Conservation (phyloP, 2,888 invertebrate genomes). For the Drosophila helvetica region DNA sequence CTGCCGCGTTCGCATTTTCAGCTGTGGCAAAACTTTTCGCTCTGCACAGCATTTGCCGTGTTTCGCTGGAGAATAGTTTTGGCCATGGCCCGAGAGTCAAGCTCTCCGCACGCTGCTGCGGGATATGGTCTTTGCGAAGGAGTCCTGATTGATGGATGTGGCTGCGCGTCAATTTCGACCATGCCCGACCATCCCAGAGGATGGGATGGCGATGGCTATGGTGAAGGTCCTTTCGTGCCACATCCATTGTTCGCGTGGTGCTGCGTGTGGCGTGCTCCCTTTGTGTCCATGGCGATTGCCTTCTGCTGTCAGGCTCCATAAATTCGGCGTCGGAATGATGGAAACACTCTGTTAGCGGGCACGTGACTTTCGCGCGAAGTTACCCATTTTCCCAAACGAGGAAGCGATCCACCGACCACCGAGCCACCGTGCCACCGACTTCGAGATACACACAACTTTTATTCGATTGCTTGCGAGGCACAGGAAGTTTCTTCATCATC, state of each 20-base stretch:
- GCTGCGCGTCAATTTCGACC: slow-evolving; percentile 32
- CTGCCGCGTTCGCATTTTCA: slow-evolving; percentile 36
- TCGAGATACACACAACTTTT: neutral
- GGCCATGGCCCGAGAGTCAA: slow-evolving; percentile 17
- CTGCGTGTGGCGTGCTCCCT: slow-evolving; percentile 1
- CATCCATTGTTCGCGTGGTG: slow-evolving; percentile 31
- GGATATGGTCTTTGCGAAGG: slow-evolving; percentile 30
- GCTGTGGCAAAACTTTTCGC: slow-evolving; percentile 44
- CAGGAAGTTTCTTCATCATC: slow-evolving; percentile 5
- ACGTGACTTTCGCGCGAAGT: slow-evolving; percentile 25
- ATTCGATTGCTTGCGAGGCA: slow-evolving; percentile 8
- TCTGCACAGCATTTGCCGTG: slow-evolving; percentile 14
- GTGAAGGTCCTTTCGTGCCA: neutral
- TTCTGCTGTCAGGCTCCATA: slow-evolving; percentile 21
- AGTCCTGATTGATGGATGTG: slow-evolving; percentile 47
- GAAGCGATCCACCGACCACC: neutral
- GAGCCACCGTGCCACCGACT: neutral
- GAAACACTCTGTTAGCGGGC: slow-evolving; percentile 29
- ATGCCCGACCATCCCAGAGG: too few relatives aligned
- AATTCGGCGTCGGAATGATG: slow-evolving; percentile 34
- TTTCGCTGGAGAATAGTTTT: slow-evolving; percentile 48
- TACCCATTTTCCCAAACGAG: neutral
- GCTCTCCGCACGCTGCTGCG: neutral
- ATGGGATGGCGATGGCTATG: too few relatives aligned
- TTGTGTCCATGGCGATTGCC: slow-evolving; percentile 3